A percentile compares a stretch with the other conserved stretches of the same genome.
Conservation (phyloP, 2,888 invertebrate genomes). For the Cerastoderma edule region DNA sequence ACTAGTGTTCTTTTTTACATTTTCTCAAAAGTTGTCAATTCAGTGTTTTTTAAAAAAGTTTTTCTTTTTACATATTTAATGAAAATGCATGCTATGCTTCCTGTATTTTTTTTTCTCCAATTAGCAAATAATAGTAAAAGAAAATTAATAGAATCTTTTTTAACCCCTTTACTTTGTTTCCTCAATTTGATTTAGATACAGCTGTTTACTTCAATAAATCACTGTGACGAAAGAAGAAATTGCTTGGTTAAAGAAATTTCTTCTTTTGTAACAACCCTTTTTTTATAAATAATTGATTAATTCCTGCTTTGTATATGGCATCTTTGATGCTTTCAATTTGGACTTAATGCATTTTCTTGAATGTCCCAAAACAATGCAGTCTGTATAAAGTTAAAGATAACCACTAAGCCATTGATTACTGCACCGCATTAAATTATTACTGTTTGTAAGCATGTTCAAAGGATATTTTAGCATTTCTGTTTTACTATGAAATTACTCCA, state of each 20-base stretch:
- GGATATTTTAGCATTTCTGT: too few species aligned
- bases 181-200: not conserved
- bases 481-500: too few species aligned
- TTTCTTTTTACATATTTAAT: not conserved
- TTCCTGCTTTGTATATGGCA: too few species aligned
- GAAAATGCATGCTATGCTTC: not conserved
- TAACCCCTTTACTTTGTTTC: not conserved
- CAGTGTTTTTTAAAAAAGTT: conserved; percentile 5
- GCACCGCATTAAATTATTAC: too few species aligned
- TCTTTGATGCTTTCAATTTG: too few species aligned
- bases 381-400: too few species aligned
- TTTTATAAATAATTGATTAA: too few species aligned
- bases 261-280: conserved; percentile 8
- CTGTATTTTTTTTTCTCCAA: not conserved
- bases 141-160: not conserved
- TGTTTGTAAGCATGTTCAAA: too few species aligned
- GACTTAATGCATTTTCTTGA: too few species aligned
- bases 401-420: too few species aligned
- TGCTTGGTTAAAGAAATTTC: not conserved
- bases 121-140: not conserved
- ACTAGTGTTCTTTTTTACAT: conserved; percentile 11
- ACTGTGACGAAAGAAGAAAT: conserved; percentile 6
- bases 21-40: conserved; percentile 1
- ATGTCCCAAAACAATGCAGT: too few species aligned
- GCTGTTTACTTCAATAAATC: not conserved